Evolutionary conservation across 2,888 invertebrate species (phyloP), one percentile per base, ranked within the genome.

Genomic region (Saturnia japonica): DNA sequence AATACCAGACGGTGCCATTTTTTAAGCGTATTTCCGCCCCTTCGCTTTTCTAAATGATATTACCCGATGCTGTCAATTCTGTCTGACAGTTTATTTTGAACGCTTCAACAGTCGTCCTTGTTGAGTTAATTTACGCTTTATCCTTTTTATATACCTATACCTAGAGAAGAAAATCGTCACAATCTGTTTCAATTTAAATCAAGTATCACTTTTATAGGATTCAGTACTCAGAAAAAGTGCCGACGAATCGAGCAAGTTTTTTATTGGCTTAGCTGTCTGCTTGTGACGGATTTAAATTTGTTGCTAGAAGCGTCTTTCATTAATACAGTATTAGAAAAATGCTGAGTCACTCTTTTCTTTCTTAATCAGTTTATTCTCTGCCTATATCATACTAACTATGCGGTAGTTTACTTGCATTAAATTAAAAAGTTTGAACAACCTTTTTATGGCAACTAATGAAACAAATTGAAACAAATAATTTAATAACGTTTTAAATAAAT

Each of bases 201-300:
- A 75, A 75, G 72, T 71, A 72, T 72, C 75, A 76, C 6, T 75
- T 82, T 78, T 77, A 74, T 74, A 76, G 76, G 78, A 77, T 77
- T 74, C 75, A 73, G 74, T 78, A 74, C 72, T 72, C 74, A 76
- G 69, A 14, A 60, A 60, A 74, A 73, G 74, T 71, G 74, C 73
- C 45, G 47, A 77, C 74, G 75, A 76, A 75, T 78, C 75, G 77
- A 72, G 74, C 76, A 80, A 82, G 83, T 83, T 82, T 82, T 83
- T 80, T 82, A 83, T 82, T 82, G 77, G 81, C 79, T 83, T 79
- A 80, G 71, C 68, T 70, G 69, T 71, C 22, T 54, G n/a, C 22
- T n/a, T 71, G 45, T 19, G 57, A 34, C 14, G 43, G 73, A 70
- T 64, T 67, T 72, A 72, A 43, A 51, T 67, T 57, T 16, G 45